Percentiles rank a stretch among this genome's conserved stretches.
Evolutionary conservation across 2,888 invertebrate species (phyloP).

Genomic region (Drosophila incognita): DNA sequence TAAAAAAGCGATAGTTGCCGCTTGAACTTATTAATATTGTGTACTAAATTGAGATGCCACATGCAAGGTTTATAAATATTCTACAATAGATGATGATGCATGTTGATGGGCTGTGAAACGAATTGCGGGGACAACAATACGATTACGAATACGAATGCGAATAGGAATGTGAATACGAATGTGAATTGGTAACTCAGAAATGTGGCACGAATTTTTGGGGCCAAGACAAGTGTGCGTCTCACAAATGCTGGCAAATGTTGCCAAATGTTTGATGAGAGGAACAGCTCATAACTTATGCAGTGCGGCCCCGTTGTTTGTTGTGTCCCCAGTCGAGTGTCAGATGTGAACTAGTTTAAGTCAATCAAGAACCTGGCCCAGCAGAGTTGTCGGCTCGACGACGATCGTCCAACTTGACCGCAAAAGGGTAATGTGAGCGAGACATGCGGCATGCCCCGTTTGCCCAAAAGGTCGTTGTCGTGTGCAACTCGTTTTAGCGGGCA

Average conservation of each 20-base stretch:
- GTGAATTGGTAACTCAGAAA: conserved; percentile 42
- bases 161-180: conserved; percentile 38
- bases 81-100: conserved; percentile 46
- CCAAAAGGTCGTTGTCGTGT: conserved; percentile 75
- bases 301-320: conserved; percentile 39
- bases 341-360: conserved; percentile 76
- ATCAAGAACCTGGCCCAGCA: conserved; percentile 61
- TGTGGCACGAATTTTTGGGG: conserved; percentile 33
- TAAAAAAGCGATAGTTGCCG: background rate
- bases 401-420: conserved; percentile 72
- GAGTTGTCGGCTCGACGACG: conserved; percentile 19
- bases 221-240: conserved; percentile 14
- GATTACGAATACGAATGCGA: conserved; percentile 28
- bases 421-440: conserved; percentile 23
- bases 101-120: conserved; percentile 38
- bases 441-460: conserved; percentile 50
- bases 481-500: conserved; percentile 41
- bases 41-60: conserved; percentile 23
- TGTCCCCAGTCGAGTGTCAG: conserved; percentile 28
- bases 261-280: conserved; percentile 26
- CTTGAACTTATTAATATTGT: conserved; percentile 2
- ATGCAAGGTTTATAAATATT: conserved; percentile 48
- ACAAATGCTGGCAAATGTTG: conserved; percentile 28
- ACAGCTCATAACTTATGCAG: conserved; percentile 56
- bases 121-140: conserved; percentile 56